Evolutionary conservation across 2,888 invertebrate species (phyloP).

Genomic region (Clepsis dumicolana): DNA sequence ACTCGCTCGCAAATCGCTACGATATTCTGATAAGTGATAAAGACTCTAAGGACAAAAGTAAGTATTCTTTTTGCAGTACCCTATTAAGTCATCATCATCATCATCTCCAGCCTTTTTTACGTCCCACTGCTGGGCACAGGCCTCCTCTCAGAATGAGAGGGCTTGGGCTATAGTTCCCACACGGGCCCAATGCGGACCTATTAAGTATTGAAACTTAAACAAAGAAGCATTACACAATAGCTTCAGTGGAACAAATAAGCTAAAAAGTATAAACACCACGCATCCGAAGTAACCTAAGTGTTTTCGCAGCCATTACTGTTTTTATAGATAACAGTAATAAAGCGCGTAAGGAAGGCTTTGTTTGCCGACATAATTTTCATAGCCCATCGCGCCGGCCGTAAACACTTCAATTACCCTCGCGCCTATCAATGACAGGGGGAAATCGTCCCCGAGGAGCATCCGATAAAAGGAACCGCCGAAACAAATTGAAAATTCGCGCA

Average conservation of each 20-base stretch:
- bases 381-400: conserved; percentile 45
- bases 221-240: background rate
- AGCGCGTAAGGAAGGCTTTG: conserved; percentile 28
- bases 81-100: too few species aligned
- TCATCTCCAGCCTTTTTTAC: too few species aligned
- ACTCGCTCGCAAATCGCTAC: too few species aligned
- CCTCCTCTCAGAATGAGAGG: too few species aligned
- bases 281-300: background rate
- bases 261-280: background rate
- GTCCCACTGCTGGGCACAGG: too few species aligned
- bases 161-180: too few species aligned
- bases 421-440: conserved; percentile 53
- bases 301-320: conserved; percentile 3
- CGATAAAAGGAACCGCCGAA: conserved; percentile 58
- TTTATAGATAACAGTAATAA: conserved; percentile 34
- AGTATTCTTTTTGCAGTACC: too few species aligned
- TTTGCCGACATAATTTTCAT: conserved; percentile 40
- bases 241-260: background rate
- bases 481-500: conserved; percentile 75
- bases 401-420: conserved; percentile 52
- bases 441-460: conserved; percentile 52
- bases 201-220: too few species aligned
- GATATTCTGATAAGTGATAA: too few species aligned
- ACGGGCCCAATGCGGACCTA: too few species aligned
- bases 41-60: too few species aligned